Conservation (phyloP, 1,140 invertebrate genomes). For the Thaumatotibia leucotreta region DNA sequence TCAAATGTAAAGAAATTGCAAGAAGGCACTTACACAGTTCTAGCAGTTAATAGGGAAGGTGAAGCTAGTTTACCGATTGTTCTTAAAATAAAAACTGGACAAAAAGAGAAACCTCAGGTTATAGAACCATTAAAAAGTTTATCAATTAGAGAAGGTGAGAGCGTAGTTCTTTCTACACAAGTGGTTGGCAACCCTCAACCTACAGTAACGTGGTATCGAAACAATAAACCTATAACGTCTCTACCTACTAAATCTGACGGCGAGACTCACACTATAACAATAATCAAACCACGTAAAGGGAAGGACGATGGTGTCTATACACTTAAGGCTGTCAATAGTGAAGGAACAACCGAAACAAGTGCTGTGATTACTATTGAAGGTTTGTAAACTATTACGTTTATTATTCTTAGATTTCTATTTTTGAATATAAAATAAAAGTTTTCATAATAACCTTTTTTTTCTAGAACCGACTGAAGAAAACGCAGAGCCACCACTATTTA, state of each 20-base stretch:
- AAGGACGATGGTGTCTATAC: slow-evolving; percentile 87
- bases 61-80: slow-evolving; percentile 89
- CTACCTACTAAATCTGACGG: slow-evolving; percentile 80
- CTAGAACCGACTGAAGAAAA: slow-evolving; percentile 81
- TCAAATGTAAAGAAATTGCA: slow-evolving; percentile 86
- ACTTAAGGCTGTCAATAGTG: slow-evolving; percentile 86
- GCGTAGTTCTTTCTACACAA: slow-evolving; percentile 84
- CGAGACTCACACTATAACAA: slow-evolving; percentile 81
- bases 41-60: slow-evolving; percentile 93
- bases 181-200: slow-evolving; percentile 89
- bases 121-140: slow-evolving; percentile 86
- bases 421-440: slow-evolving; percentile 9
- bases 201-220: slow-evolving; percentile 87
- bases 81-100: slow-evolving; percentile 87
- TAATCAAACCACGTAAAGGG: slow-evolving; percentile 80
- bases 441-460: too few relatives aligned
- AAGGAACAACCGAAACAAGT: slow-evolving; percentile 85
- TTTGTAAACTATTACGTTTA: slow-evolving; percentile 54
- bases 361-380: slow-evolving; percentile 89
- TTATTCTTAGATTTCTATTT: too few relatives aligned
- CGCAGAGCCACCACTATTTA: slow-evolving; percentile 89
- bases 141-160: slow-evolving; percentile 87
- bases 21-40: slow-evolving; percentile 92
- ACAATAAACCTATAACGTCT: slow-evolving; percentile 82
- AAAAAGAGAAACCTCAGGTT: slow-evolving; percentile 87